Evolutionary conservation across 2,797 vertebrate species (phyloP).

Genomic region (Halcyon smyrnensis): DNA sequence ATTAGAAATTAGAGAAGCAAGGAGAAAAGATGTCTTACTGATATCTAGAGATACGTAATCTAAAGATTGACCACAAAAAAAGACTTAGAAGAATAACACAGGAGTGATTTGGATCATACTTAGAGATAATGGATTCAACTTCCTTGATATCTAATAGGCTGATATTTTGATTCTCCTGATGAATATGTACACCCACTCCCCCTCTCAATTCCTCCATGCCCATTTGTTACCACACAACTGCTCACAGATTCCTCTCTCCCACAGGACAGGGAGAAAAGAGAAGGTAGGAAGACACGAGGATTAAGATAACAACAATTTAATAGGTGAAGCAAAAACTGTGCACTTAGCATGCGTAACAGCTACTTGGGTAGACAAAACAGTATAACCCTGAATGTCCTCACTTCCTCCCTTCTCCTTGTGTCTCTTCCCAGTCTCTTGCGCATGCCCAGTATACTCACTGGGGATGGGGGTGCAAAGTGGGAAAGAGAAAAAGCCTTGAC

Average conservation of each 20-base stretch:
- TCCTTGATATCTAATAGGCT: background rate
- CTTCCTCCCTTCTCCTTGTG: too few species aligned
- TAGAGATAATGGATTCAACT: background rate
- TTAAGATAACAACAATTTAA: background rate
- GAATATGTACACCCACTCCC: rapidly evolving
- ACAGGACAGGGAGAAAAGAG: background rate
- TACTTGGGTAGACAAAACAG: too few species aligned
- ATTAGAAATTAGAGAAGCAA: background rate
- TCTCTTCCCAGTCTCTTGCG: too few species aligned
- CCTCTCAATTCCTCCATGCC: background rate
- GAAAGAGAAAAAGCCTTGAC: too few species aligned
- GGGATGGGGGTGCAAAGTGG: too few species aligned
- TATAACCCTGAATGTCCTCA: too few species aligned
- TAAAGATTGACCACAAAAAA: background rate
- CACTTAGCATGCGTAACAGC: rapidly evolving
- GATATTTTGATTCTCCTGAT: background rate
- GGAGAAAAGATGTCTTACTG: background rate
- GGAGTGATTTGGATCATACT: background rate
- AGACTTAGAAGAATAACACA: background rate
- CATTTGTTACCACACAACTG: rapidly evolving
- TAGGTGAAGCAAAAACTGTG: background rate
- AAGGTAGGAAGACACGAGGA: background rate
- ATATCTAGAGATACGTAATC: background rate
- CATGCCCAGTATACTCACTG: too few species aligned
- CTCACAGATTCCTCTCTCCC: background rate